These are phyloP conservation scores for Anabacerthia variegaticeps DNA, from an alignment of 2,797 vertebrate species.

Conservation along the genomic window DNA sequence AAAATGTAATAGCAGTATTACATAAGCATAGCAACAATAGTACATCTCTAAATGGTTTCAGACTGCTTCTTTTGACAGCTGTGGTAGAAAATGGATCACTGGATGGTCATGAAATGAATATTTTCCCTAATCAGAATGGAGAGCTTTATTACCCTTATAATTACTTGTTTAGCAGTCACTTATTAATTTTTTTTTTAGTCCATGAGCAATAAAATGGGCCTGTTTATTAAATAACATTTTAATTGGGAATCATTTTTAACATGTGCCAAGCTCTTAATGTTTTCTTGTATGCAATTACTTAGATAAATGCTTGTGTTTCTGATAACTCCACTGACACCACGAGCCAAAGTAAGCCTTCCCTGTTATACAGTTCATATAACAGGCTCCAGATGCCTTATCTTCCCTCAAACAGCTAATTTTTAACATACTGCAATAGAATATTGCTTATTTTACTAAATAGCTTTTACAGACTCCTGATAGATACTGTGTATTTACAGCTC, in stretches of 20 bases:
- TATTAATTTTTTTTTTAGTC: conserved; percentile 59
- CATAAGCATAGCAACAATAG: conserved; percentile 4
- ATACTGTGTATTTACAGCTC: conserved; percentile 26
- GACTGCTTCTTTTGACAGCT: conserved; percentile 57
- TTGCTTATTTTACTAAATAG: conserved; percentile 20
- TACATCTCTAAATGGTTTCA: conserved; percentile 15
- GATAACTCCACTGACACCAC: conserved; percentile 32
- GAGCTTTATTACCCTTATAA: conserved; percentile 74
- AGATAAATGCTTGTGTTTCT: conserved; percentile 60
- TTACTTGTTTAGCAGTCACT: conserved; percentile 72
- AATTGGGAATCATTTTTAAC: conserved; percentile 74
- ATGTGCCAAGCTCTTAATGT: conserved; percentile 64
- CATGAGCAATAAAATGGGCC: conserved; percentile 64
- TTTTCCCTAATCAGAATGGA: conserved; percentile 67
- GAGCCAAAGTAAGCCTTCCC: conserved; percentile 13
- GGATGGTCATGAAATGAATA: conserved; percentile 60
- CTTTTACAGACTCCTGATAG: background rate
- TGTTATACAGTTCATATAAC: background rate
- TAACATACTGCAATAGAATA: conserved; percentile 32
- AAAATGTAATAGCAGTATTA: conserved; percentile 9
- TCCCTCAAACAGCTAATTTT: conserved; percentile 2
- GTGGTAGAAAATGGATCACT: conserved; percentile 65
- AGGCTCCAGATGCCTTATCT: background rate
- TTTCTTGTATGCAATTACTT: conserved; percentile 63
- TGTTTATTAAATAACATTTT: conserved; percentile 76